A percentile compares a stretch with the other conserved stretches of the same genome.
These are phyloP conservation scores for Nomada fucata DNA, from an alignment of 2,888 invertebrate species.

Conservation along the genomic window DNA sequence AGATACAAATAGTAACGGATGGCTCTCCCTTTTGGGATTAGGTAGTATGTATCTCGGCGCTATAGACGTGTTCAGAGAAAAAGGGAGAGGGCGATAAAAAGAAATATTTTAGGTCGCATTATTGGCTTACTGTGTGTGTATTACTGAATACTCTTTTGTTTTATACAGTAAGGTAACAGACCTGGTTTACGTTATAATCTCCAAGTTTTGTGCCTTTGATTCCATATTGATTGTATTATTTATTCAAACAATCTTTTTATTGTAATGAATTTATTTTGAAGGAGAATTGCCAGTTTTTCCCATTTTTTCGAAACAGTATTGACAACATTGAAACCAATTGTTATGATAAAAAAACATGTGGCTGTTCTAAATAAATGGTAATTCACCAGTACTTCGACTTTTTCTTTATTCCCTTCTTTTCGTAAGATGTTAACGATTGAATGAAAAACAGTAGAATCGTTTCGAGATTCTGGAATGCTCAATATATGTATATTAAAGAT, in stretches of 20 bases:
- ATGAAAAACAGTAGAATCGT: neutral
- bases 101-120: slow-evolving; percentile 75
- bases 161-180: slow-evolving; percentile 75
- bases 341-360: slow-evolving; percentile 79
- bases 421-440: neutral
- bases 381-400: slow-evolving; percentile 61
- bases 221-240: slow-evolving; percentile 80
- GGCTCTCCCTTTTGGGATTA: slow-evolving; percentile 83
- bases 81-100: slow-evolving; percentile 40
- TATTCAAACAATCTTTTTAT: slow-evolving; percentile 74
- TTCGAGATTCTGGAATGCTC: neutral
- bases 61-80: slow-evolving; percentile 86
- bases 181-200: slow-evolving; percentile 76
- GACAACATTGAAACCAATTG: slow-evolving; percentile 71
- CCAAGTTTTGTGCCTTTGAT: slow-evolving; percentile 81
- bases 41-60: slow-evolving; percentile 86
- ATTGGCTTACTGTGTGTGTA: slow-evolving; percentile 72
- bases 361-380: slow-evolving; percentile 82
- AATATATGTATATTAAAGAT: neutral
- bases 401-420: neutral
- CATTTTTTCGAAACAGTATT: slow-evolving; percentile 76
- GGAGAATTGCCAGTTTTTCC: slow-evolving; percentile 59
- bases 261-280: slow-evolving; percentile 65
- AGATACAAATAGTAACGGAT: slow-evolving; percentile 81
- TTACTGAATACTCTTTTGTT: slow-evolving; percentile 66